Percentiles rank a stretch among this genome's conserved stretches.
These are phyloP conservation scores for Macropus fuliginosus DNA, from an alignment of 2,797 vertebrate genomes.

Conservation along the genomic window DNA sequence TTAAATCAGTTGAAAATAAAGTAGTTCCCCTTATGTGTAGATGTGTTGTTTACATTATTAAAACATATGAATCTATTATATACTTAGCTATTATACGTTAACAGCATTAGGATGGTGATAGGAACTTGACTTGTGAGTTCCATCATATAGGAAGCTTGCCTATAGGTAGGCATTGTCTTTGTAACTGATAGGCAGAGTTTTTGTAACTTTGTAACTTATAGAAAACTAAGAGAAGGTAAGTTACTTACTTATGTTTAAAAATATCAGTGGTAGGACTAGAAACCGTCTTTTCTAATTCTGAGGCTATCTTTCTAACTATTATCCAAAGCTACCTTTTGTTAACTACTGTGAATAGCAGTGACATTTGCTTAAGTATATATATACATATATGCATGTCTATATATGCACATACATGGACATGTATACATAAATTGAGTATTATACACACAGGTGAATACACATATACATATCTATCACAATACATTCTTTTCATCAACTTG, in stretches of 20 bases:
- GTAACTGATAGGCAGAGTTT: background rate
- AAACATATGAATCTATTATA: background rate
- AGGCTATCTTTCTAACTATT: background rate
- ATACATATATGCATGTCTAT: background rate
- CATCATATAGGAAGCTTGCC: background rate
- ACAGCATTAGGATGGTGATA: background rate
- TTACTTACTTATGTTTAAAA: background rate
- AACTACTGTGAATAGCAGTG: background rate
- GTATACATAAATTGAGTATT: slow-evolving; percentile 1
- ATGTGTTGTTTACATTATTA: background rate
- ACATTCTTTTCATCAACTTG: background rate
- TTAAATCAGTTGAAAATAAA: too few species aligned
- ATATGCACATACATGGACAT: background rate
- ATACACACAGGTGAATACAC: background rate
- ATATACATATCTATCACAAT: background rate
- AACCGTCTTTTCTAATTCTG: background rate
- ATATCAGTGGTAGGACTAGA: background rate
- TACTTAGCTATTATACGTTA: too few species aligned
- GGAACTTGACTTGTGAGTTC: background rate
- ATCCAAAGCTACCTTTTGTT: background rate
- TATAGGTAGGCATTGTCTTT: background rate
- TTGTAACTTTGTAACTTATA: background rate
- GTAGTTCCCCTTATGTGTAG: too few species aligned
- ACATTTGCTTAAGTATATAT: background rate
- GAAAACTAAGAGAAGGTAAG: background rate